phyloP scores from a whole-genome alignment of 2,888 invertebrate genomes.

The Sesia bembeciformis region DNA sequence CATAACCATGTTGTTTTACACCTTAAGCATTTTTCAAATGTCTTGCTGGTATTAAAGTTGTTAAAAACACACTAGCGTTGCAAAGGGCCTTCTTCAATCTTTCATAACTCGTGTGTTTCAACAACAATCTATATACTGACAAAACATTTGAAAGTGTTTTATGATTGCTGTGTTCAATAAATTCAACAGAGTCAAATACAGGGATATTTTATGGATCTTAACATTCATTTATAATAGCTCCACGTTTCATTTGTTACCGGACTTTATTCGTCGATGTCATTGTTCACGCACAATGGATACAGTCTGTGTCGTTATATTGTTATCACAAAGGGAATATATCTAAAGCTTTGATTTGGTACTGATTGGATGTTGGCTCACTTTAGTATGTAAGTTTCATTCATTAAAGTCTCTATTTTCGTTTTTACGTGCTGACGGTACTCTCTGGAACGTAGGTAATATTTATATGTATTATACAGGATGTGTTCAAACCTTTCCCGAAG shows the following conservation, averaged over 20 bases:
- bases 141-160: slow-evolving; percentile 31
- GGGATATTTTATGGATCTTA: slow-evolving; percentile 68
- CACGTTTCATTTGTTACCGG: background rate
- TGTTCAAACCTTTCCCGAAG: too few relatives aligned
- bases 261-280: background rate
- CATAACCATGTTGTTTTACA: slow-evolving; percentile 42
- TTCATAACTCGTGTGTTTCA: too few relatives aligned
- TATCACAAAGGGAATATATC: slow-evolving; percentile 6
- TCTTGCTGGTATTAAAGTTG: slow-evolving; percentile 5
- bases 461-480: background rate
- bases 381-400: slow-evolving; percentile 38
- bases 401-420: slow-evolving; percentile 22
- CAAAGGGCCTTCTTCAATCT: too few relatives aligned
- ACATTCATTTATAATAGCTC: slow-evolving; percentile 19
- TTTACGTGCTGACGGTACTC: slow-evolving; percentile 49
- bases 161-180: slow-evolving; percentile 61
- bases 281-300: too few relatives aligned
- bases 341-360: slow-evolving; percentile 72
- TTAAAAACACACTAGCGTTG: background rate
- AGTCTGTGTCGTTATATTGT: too few relatives aligned
- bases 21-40: slow-evolving; percentile 40
- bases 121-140: background rate
- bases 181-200: slow-evolving; percentile 71
- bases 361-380: slow-evolving; percentile 59
- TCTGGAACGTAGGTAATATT: slow-evolving; percentile 16